phyloP scores from a whole-genome alignment of 2,797 vertebrate species.

The Chromis chromis region DNA sequence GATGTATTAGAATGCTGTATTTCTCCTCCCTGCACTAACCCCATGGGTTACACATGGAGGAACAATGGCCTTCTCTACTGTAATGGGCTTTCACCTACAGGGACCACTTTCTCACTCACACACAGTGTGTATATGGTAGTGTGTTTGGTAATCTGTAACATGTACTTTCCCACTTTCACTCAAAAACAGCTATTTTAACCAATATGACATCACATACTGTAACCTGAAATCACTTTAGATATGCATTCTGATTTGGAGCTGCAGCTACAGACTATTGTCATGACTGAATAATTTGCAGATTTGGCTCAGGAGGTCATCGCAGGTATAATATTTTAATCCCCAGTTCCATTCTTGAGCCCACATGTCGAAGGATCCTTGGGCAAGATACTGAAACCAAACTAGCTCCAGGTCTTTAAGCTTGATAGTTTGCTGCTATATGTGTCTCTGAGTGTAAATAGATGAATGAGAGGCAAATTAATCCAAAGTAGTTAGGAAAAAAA shows the following conservation, averaged over 20 bases:
- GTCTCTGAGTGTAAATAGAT: background rate
- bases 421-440: background rate
- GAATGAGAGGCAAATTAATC: background rate
- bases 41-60: conserved; percentile 56
- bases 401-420: background rate
- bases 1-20: conserved; percentile 66
- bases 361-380: background rate
- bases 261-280: background rate
- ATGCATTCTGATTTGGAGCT: background rate
- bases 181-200: background rate
- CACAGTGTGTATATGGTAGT: conserved; percentile 6
- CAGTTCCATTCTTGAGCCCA: background rate
- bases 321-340: no score
- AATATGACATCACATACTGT: background rate
- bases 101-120: conserved; percentile 46
- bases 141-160: conserved; percentile 22
- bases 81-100: conserved; percentile 62
- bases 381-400: background rate
- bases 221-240: background rate
- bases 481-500: background rate
- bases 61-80: conserved; percentile 60
- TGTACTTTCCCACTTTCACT: conserved; percentile 11
- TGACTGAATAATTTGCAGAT: background rate
- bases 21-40: conserved; percentile 59
- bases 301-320: no score